These are phyloP conservation scores for Craterocephalus amniculus DNA, from an alignment of 2,797 vertebrate genomes.

Conservation along the genomic window DNA sequence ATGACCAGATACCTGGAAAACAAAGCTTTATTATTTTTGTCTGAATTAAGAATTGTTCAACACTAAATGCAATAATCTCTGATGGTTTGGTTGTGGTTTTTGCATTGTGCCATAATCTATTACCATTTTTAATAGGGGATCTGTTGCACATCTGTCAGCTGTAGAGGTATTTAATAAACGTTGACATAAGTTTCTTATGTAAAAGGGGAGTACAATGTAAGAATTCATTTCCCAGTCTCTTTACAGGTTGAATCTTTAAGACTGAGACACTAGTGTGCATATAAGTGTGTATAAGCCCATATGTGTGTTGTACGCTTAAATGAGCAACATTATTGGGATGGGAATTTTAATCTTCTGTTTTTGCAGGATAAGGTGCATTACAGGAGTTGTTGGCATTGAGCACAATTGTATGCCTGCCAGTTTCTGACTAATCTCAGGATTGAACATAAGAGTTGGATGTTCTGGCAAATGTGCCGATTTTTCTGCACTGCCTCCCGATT, in stretches of 20 bases:
- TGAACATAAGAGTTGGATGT: constrained; percentile 41
- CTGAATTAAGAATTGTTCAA: too few relatives aligned
- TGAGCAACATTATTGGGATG: constrained; percentile 17
- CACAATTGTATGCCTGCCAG: constrained; percentile 26
- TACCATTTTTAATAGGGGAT: neutral
- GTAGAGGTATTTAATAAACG: neutral
- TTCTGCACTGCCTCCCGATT: constrained; percentile 24
- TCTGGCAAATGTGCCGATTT: constrained; percentile 40
- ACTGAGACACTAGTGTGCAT: neutral
- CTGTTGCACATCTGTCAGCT: neutral
- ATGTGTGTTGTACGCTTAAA: constrained; percentile 1
- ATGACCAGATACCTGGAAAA: neutral
- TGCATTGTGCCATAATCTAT: neutral
- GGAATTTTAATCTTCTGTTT: constrained; percentile 28
- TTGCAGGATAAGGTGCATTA: constrained; percentile 44
- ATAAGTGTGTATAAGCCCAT: neutral
- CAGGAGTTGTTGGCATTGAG: constrained; percentile 38
- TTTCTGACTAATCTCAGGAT: constrained; percentile 52
- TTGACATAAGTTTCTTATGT: neutral
- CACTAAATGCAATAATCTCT: neutral
- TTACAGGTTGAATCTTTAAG: neutral
- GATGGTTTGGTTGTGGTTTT: neutral
- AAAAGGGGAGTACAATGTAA: neutral
- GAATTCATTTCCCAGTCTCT: neutral
- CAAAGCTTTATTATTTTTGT: neutral